Conservation (phyloP, 2,113 vertebrate genomes). For the Phodopus roborovskii region DNA sequence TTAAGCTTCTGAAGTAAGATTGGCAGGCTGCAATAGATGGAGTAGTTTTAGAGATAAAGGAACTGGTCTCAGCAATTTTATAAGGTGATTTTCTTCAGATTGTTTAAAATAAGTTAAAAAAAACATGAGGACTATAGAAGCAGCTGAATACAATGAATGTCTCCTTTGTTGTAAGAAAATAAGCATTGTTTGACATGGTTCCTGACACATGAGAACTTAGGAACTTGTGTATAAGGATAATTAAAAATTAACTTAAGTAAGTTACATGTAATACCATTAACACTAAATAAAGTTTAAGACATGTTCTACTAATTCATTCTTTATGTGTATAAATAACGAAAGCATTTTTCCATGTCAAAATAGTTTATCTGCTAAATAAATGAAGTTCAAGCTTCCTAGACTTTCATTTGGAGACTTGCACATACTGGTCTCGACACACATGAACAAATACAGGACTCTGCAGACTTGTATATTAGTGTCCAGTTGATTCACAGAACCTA, state of each 20-base stretch:
- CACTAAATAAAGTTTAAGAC: neutral
- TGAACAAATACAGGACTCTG: neutral
- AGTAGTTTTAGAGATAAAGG: neutral
- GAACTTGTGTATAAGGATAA: neutral
- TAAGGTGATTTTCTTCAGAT: slow-evolving; percentile 2
- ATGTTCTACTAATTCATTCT: slow-evolving; percentile 45
- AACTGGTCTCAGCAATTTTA: slow-evolving; percentile 10
- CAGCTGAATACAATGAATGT: neutral
- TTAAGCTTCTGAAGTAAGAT: slow-evolving; percentile 22
- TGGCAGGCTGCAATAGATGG: slow-evolving; percentile 10
- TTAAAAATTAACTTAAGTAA: neutral
- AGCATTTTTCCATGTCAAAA: neutral
- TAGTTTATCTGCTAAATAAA: slow-evolving; percentile 30
- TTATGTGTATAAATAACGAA: slow-evolving; percentile 25
- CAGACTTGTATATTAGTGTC: neutral
- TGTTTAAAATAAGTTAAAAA: neutral
- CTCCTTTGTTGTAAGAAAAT: neutral
- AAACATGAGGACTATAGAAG: neutral
- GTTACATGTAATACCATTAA: neutral
- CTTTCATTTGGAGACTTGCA: neutral
- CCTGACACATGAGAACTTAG: neutral
- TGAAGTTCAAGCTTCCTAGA: neutral
- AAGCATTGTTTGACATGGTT: neutral
- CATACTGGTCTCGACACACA: neutral
- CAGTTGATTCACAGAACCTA: neutral